Evolutionary conservation across 2,113 vertebrate genomes (phyloP), one percentile per base, ranked within the genome.

Genomic region (Sardina pilchardus): DNA sequence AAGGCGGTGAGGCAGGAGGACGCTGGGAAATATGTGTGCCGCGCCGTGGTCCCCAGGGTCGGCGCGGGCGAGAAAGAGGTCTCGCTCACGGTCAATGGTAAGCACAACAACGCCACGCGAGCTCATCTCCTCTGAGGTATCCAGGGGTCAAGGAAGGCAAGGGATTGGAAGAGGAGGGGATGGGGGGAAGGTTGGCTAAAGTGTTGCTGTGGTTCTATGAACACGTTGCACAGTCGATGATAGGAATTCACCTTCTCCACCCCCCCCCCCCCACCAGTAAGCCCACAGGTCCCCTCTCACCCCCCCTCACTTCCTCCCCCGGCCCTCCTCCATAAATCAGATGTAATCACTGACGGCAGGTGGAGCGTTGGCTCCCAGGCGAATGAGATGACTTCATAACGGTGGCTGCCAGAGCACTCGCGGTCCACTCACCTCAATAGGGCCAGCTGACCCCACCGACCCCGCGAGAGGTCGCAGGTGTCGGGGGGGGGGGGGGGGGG

Each of bases 61-160:
- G 98, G 98, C 1, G 97, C 96, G 0, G 97, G 97, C 0, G 98
- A 99, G 87, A 95, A 98, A 90, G 98, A 99, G 88, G 96, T 99
- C 89, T 96, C 97, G 0, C 96, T 99, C 83, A 99, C 97, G 0
- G 98, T 99, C 91, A 99, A 99, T 0, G 98, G 98, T 99, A 95
- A 85, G 89, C n/a, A n/a, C 16, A 36, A 24, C 26, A 17, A 10
- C 3, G 34, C 21, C 19, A 2, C 71, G 39, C 81, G n/a, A n/a
- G n/a, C n/a, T n/a, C n/a, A n/a, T n/a, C n/a, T n/a, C n/a, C 42
- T 81, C 12, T 30, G 50, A 59, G 67, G 71, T 47, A 7, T 71
- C 26, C 44, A 67, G 24, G 26, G 84, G 71, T 81, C 84, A 50
- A 7, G 19, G 53, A 24, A 21, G 53, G 53, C 21, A 21, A 59